Conservation (phyloP, 2,888 invertebrate genomes). For the Tipula helvola region DNA sequence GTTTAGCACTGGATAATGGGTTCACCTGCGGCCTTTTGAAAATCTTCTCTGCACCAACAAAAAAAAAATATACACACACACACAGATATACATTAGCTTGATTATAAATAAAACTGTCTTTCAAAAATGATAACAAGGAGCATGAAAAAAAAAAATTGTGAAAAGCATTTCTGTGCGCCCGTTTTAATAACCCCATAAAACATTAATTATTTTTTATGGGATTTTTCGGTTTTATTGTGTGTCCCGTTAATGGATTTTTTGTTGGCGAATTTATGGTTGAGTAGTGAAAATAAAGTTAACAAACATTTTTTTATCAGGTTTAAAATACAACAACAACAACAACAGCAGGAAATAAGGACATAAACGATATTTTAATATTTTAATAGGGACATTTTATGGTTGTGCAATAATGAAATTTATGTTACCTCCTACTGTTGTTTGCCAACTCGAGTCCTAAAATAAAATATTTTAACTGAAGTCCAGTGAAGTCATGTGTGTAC, state of each 20-base stretch:
- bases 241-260: background rate
- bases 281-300: background rate
- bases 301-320: background rate
- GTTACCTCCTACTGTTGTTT: background rate
- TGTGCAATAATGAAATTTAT: background rate
- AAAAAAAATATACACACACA: background rate
- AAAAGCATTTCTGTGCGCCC: background rate
- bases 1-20: too few species aligned
- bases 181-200: background rate
- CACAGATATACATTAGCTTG: too few species aligned
- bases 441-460: background rate
- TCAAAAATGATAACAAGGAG: background rate
- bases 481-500: background rate
- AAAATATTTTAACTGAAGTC: background rate
- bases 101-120: background rate
- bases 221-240: background rate
- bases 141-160: background rate
- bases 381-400: background rate
- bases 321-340: background rate
- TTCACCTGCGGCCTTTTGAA: too few species aligned
- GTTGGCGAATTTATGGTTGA: background rate
- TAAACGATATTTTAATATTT: background rate
- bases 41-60: background rate
- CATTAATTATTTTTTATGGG: background rate
- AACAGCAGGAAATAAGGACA: background rate